Percentiles rank a stretch among this genome's conserved stretches.
Conservation (phyloP, 2,113 vertebrate species). For the Regulus satrapa region DNA sequence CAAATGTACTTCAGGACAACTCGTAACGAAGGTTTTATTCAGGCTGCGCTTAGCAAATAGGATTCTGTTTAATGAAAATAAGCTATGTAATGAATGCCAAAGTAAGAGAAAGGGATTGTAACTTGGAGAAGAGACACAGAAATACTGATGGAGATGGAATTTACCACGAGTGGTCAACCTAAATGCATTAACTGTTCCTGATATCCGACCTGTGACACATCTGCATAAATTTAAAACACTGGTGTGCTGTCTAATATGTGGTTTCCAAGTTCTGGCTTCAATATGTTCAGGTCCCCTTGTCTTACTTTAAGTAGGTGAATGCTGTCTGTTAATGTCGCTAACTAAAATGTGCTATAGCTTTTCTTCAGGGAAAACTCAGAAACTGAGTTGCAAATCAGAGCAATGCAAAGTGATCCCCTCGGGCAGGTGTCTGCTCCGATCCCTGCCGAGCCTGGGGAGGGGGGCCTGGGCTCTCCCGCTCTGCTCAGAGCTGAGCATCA, state of each 20-base stretch:
- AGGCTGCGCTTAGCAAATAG: neutral
- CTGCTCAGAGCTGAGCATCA: neutral
- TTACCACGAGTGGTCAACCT: neutral
- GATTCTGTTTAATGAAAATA: neutral
- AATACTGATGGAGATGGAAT: neutral
- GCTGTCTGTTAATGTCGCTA: constrained; percentile 17
- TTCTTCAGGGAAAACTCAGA: constrained; percentile 69
- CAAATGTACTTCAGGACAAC: neutral
- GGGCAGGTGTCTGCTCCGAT: neutral
- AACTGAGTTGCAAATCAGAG: constrained; percentile 43
- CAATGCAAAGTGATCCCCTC: constrained; percentile 45
- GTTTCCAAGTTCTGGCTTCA: constrained; percentile 48
- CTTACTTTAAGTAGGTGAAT: constrained; percentile 15
- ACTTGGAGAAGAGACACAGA: neutral
- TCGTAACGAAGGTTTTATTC: neutral
- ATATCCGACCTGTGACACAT: neutral
- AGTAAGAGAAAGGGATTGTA: constrained; percentile 8
- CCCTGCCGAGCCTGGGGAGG: neutral
- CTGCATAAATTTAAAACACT: neutral
- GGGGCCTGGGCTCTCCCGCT: neutral
- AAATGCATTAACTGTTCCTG: neutral
- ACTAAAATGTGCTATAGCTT: constrained; percentile 37
- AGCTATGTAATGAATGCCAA: neutral
- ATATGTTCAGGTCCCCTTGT: constrained; percentile 3
- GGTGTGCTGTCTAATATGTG: neutral